These are phyloP conservation scores for Cerceris rybyensis DNA, from an alignment of 2,888 invertebrate genomes.

Conservation along the genomic window DNA sequence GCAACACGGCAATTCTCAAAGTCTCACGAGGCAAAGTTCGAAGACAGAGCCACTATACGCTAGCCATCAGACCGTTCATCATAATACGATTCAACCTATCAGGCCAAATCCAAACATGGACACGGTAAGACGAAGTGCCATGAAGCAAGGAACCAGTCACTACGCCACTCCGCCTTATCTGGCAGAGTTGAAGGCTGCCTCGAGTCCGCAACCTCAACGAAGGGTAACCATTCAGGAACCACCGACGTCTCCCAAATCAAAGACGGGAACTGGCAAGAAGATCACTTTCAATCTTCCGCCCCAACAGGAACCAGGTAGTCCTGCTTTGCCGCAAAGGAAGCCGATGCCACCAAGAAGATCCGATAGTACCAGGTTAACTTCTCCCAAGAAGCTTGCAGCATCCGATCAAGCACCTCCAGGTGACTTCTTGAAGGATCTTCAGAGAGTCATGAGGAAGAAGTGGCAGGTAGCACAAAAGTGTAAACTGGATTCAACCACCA, in stretches of 20 bases:
- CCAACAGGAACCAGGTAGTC: constrained; percentile 83
- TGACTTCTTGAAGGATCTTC: constrained; percentile 93
- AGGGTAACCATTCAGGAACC: constrained; percentile 87
- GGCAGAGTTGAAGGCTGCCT: constrained; percentile 84
- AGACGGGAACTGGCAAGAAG: constrained; percentile 85
- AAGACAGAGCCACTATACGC: constrained; percentile 74
- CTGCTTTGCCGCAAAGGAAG: constrained; percentile 85
- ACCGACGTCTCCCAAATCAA: constrained; percentile 81
- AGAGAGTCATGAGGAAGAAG: constrained; percentile 95
- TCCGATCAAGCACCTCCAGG: constrained; percentile 89
- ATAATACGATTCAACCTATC: constrained; percentile 65
- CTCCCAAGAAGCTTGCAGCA: constrained; percentile 89
- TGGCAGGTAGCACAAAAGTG: constrained; percentile 97
- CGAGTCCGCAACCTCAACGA: constrained; percentile 83
- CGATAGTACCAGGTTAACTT: constrained; percentile 85
- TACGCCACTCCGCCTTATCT: constrained; percentile 83
- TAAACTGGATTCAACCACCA: constrained; percentile 92
- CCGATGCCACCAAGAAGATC: constrained; percentile 90
- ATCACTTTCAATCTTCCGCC: constrained; percentile 86
- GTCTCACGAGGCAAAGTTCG: constrained; percentile 73
- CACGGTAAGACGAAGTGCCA: constrained; percentile 77
- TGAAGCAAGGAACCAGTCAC: constrained; percentile 76
- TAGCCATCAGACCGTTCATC: constrained; percentile 52
- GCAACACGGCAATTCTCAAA: constrained; percentile 62
- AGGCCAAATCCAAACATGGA: constrained; percentile 78